These are phyloP conservation scores for Pachypsylla venusta DNA, from an alignment of 1,140 invertebrate genomes.

Conservation along the genomic window DNA sequence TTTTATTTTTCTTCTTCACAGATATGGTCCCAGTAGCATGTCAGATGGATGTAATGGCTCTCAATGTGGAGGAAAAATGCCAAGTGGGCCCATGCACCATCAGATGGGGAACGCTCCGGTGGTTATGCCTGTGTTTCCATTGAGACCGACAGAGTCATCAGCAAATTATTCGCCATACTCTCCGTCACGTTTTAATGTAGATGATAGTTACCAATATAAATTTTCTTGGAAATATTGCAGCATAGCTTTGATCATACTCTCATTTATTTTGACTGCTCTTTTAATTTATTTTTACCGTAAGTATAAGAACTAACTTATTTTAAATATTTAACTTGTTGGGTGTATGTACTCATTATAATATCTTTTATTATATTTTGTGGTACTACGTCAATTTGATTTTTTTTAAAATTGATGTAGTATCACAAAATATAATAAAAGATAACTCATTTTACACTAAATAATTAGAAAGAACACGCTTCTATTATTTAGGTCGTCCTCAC, in stretches of 20 bases:
- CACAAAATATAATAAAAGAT: no score
- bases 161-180: conserved; percentile 68
- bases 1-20: neutral
- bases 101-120: conserved; percentile 34
- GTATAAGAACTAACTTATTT: conserved; percentile 26
- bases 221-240: conserved; percentile 92
- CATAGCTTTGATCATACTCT: conserved; percentile 75
- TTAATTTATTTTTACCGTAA: conserved; percentile 88
- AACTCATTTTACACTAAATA: neutral
- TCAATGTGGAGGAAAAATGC: neutral
- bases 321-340: no score
- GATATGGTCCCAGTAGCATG: conserved; percentile 7
- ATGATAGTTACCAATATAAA: conserved; percentile 76
- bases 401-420: no score
- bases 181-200: conserved; percentile 81
- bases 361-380: no score
- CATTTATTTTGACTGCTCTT: conserved; percentile 74
- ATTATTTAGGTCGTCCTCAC: neutral
- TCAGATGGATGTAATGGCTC: neutral
- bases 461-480: neutral
- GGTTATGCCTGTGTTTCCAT: conserved; percentile 63
- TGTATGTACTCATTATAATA: no score
- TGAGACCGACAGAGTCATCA: conserved; percentile 48
- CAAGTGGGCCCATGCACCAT: neutral
- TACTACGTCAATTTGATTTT: no score